Conservation (phyloP, 2,797 vertebrate genomes). For the Numenius phaeopus region DNA sequence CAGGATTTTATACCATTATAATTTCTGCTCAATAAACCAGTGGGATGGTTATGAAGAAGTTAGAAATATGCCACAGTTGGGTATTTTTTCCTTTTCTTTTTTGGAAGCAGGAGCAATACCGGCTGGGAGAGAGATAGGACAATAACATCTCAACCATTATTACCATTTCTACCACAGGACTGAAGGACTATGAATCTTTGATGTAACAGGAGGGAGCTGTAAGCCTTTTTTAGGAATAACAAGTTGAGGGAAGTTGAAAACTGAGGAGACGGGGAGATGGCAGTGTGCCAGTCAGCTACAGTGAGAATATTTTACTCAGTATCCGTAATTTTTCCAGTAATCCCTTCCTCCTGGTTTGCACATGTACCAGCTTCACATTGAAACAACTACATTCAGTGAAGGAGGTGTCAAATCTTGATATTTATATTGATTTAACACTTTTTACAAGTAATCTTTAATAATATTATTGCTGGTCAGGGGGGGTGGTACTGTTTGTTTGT, state of each 20-base stretch:
- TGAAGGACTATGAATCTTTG: neutral
- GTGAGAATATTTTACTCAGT: neutral
- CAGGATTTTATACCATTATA: neutral
- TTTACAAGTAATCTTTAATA: neutral
- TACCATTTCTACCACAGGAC: neutral
- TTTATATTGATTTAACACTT: neutral
- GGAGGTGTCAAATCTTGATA: neutral
- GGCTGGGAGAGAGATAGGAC: neutral
- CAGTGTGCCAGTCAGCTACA: neutral
- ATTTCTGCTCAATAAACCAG: neutral
- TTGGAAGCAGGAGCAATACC: neutral
- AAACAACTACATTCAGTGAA: neutral
- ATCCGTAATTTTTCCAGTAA: neutral
- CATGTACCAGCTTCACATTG: neutral
- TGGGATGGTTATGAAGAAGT: neutral
- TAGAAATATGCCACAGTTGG: neutral
- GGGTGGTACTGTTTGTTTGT: neutral
- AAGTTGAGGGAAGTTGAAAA: neutral
- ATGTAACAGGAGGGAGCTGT: neutral
- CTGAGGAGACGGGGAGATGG: neutral
- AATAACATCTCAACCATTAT: neutral
- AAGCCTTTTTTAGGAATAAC: neutral
- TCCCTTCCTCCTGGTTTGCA: neutral
- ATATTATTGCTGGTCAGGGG: neutral
- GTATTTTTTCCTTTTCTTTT: neutral